Evolutionary conservation across 2,797 vertebrate species (phyloP).

Genomic region (Sebastes nivosus): DNA sequence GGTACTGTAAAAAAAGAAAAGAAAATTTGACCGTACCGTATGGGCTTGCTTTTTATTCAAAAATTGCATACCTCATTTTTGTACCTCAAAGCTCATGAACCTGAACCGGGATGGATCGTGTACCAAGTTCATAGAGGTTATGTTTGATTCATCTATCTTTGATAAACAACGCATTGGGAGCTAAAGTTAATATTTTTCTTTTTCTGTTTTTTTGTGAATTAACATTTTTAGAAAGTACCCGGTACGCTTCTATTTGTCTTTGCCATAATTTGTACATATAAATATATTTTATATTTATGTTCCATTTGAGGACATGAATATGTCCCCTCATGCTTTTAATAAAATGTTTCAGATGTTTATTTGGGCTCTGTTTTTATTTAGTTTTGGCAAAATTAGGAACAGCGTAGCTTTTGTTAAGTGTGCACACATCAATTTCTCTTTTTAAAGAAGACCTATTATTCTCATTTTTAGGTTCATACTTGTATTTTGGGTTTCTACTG

Average conservation of each 20-base stretch:
- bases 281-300: constrained; percentile 85
- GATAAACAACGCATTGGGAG: constrained; percentile 62
- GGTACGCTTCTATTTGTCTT: constrained; percentile 71
- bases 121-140: constrained; percentile 8
- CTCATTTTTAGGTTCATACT: no score
- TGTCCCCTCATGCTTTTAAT: constrained; percentile 82
- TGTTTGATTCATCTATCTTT: constrained; percentile 45
- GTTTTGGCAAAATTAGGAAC: background rate
- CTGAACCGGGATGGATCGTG: constrained; percentile 22
- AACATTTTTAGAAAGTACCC: constrained; percentile 53
- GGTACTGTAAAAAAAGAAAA: constrained; percentile 25
- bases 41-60: constrained; percentile 44
- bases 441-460: background rate
- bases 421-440: background rate
- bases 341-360: constrained; percentile 76
- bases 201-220: constrained; percentile 54
- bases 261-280: constrained; percentile 79
- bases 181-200: constrained; percentile 30
- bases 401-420: background rate
- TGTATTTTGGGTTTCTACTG: no score
- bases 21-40: background rate
- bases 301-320: constrained; percentile 72
- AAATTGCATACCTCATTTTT: constrained; percentile 67
- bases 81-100: constrained; percentile 60
- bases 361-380: background rate